A percentile compares a stretch with the other conserved stretches of the same genome.
phyloP scores from a whole-genome alignment of 2,888 invertebrate genomes.

The Alloplasta piceator region DNA sequence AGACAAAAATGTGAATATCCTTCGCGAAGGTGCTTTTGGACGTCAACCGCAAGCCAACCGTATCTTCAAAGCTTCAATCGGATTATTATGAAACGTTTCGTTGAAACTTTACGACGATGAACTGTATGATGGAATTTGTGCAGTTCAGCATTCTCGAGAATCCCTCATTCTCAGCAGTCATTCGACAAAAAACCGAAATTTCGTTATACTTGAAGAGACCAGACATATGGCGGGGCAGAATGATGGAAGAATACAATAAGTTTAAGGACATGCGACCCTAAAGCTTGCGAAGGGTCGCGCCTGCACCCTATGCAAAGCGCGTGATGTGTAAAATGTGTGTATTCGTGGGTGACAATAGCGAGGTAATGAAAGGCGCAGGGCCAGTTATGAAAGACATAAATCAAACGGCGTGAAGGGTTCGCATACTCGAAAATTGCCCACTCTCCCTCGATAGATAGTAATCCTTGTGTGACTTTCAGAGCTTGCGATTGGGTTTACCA shows the following conservation, averaged over 20 bases:
- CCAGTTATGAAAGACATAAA: slow-evolving; percentile 78
- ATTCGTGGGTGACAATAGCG: slow-evolving; percentile 73
- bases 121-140: neutral
- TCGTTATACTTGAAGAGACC: neutral
- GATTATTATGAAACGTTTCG: slow-evolving; percentile 22
- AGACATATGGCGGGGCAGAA: slow-evolving; percentile 69
- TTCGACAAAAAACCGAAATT: neutral
- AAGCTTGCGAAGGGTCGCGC: too few relatives aligned
- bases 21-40: slow-evolving; percentile 9
- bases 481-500: slow-evolving; percentile 10
- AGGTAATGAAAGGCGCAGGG: slow-evolving; percentile 78
- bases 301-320: neutral
- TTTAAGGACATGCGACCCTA: neutral
- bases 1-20: slow-evolving; percentile 10
- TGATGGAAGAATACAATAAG: slow-evolving; percentile 72
- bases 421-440: slow-evolving; percentile 42
- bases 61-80: slow-evolving; percentile 20
- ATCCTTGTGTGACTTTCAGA: slow-evolving; percentile 53
- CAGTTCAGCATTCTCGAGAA: neutral
- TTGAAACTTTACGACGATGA: slow-evolving; percentile 15
- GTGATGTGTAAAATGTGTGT: slow-evolving; percentile 33
- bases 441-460: slow-evolving; percentile 30
- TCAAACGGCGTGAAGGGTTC: slow-evolving; percentile 54
- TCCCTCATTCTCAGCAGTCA: neutral
- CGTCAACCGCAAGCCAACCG: slow-evolving; percentile 3